Conservation (phyloP, 2,113 vertebrate genomes). For the Bothrops jararaca region DNA sequence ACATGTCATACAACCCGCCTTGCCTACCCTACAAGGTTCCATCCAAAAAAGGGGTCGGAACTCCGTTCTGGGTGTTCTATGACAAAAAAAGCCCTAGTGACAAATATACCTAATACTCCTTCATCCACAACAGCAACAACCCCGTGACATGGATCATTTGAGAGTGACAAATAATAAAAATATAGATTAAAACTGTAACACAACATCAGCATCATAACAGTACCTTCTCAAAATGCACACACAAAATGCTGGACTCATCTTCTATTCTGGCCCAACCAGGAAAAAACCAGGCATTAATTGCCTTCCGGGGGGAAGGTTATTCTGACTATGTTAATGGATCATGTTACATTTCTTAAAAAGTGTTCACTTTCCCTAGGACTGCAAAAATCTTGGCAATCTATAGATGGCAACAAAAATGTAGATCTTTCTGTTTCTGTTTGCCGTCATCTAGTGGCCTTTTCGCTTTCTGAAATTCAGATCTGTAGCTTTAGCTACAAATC, state of each 20-base stretch:
- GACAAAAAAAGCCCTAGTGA: no score
- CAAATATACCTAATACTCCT: neutral
- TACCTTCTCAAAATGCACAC: neutral
- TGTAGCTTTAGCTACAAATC: neutral
- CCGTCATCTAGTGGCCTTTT: neutral
- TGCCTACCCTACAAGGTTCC: no score
- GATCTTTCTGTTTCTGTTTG: neutral
- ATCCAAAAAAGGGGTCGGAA: no score
- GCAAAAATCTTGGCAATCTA: neutral
- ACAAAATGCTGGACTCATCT: neutral
- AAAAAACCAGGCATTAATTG: neutral
- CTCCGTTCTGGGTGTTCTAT: no score
- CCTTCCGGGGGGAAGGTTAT: neutral
- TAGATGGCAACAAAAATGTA: neutral
- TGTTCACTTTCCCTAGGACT: neutral
- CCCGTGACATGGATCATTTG: neutral
- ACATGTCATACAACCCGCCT: no score
- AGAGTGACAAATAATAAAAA: neutral
- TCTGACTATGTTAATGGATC: neutral
- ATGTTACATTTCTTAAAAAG: neutral
- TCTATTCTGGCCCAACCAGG: neutral
- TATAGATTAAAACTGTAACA: neutral
- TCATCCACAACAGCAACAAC: neutral
- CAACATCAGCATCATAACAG: neutral
- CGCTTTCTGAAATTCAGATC: neutral